Evolutionary conservation across 1,140 invertebrate species (phyloP).

Genomic region (Hestina assimilis): DNA sequence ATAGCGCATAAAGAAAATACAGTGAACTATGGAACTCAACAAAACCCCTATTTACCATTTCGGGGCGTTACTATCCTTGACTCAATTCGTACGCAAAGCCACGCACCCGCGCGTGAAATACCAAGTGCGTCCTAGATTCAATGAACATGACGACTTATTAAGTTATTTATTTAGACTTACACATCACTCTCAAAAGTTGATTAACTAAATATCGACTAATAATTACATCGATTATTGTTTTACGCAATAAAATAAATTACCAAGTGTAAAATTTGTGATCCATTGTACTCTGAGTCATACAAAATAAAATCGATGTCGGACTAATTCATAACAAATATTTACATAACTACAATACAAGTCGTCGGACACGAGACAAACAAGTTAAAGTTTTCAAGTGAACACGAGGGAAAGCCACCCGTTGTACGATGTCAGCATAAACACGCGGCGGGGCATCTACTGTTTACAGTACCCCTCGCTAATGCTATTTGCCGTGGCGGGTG

Average conservation of each 20-base stretch:
- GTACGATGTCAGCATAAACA: constrained; percentile 49
- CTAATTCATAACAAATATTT: constrained; percentile 13
- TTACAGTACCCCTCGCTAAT: constrained; percentile 61
- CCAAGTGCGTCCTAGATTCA: constrained; percentile 67
- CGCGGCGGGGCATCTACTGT: constrained; percentile 47
- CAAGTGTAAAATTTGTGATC: not conserved
- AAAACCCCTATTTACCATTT: constrained; percentile 70
- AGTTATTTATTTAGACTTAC: constrained; percentile 57
- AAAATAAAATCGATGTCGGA: not conserved
- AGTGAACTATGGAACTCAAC: constrained; percentile 59
- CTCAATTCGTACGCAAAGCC: constrained; percentile 68
- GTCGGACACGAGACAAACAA: constrained; percentile 27
- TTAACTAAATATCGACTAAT: not conserved
- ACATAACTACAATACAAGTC: not conserved
- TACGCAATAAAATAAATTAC: too few relatives aligned
- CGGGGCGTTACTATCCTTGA: constrained; percentile 65
- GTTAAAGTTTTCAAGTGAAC: constrained; percentile 40
- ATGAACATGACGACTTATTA: constrained; percentile 52
- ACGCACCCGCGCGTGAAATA: constrained; percentile 68
- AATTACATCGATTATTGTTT: not conserved
- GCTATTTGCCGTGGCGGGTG: constrained; percentile 58
- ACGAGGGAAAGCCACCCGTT: constrained; percentile 24
- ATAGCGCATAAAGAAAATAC: constrained; percentile 67
- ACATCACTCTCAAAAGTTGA: not conserved
- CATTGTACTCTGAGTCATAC: not conserved